Conservation (phyloP, 1,140 invertebrate species). For the Anadara kagoshimensis region DNA sequence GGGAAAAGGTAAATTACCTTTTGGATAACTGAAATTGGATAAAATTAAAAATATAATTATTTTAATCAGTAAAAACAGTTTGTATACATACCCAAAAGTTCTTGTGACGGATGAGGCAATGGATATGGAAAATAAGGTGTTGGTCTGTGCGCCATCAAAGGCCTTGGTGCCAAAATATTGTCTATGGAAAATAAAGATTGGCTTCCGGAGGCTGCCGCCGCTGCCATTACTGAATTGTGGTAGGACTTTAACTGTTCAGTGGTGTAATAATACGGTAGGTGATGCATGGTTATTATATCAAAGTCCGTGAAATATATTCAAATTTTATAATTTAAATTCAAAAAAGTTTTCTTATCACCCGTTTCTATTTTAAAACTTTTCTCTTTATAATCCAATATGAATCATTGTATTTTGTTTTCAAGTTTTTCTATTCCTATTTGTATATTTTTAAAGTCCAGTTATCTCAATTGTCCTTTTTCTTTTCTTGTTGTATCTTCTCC, state of each 20-base stretch:
- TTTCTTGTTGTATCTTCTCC: no score
- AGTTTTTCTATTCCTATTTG: neutral
- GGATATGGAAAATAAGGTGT: constrained; percentile 52
- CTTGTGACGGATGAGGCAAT: constrained; percentile 39
- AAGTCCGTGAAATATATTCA: neutral
- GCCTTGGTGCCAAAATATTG: constrained; percentile 60
- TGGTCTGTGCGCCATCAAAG: constrained; percentile 43
- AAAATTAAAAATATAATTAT: no score
- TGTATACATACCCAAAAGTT: constrained; percentile 48
- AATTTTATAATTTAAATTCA: neutral
- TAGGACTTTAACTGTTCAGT: constrained; percentile 53
- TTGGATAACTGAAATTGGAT: no score
- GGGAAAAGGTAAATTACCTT: no score
- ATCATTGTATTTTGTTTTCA: neutral
- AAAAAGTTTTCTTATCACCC: constrained; percentile 10
- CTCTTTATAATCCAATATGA: neutral
- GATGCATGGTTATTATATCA: constrained; percentile 39
- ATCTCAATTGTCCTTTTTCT: no score
- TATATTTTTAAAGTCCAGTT: neutral
- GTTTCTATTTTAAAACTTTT: neutral
- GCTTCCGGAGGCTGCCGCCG: constrained; percentile 26
- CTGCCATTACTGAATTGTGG: constrained; percentile 42
- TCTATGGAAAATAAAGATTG: constrained; percentile 60
- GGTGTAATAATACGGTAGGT: constrained; percentile 54
- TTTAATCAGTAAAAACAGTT: no score